These are phyloP conservation scores for Ypsolopha sequella DNA, from an alignment of 2,888 invertebrate species.

Conservation along the genomic window DNA sequence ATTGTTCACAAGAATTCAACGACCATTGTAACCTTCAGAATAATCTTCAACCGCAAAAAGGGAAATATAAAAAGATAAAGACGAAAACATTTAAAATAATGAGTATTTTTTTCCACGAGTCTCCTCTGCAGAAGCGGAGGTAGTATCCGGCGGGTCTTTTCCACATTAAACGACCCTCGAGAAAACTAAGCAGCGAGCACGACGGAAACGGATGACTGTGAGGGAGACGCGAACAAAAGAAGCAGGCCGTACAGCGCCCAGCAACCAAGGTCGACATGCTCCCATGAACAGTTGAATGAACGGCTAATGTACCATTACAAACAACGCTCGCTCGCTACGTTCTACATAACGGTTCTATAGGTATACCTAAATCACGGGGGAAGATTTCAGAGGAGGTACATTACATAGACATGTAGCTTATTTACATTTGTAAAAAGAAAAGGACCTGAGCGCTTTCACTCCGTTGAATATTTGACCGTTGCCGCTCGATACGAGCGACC, in stretches of 20 bases:
- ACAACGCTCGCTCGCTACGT: neutral
- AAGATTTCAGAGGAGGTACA: neutral
- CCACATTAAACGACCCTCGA: slow-evolving; percentile 9
- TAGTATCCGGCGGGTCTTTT: slow-evolving; percentile 13
- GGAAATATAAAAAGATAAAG: neutral
- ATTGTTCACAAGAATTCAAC: no score
- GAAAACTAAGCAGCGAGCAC: slow-evolving; percentile 6
- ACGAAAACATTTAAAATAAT: slow-evolving; percentile 2
- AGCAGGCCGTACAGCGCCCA: slow-evolving; percentile 14
- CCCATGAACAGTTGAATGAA: slow-evolving; percentile 1
- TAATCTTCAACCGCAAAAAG: neutral
- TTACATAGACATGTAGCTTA: neutral
- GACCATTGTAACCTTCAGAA: neutral
- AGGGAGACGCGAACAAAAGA: slow-evolving; percentile 25
- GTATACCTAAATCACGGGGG: no score
- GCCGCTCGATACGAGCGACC: slow-evolving; percentile 50
- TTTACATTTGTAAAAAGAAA: neutral
- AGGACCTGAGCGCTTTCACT: slow-evolving; percentile 13
- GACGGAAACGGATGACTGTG: slow-evolving; percentile 19
- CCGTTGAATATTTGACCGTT: slow-evolving; percentile 42
- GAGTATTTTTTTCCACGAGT: neutral
- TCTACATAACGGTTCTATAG: neutral
- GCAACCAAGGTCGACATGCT: slow-evolving; percentile 10
- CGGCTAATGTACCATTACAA: neutral
- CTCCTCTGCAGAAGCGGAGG: neutral